Conservation (phyloP, 1,140 invertebrate genomes). For the Phymorhynchus buccinoides region DNA sequence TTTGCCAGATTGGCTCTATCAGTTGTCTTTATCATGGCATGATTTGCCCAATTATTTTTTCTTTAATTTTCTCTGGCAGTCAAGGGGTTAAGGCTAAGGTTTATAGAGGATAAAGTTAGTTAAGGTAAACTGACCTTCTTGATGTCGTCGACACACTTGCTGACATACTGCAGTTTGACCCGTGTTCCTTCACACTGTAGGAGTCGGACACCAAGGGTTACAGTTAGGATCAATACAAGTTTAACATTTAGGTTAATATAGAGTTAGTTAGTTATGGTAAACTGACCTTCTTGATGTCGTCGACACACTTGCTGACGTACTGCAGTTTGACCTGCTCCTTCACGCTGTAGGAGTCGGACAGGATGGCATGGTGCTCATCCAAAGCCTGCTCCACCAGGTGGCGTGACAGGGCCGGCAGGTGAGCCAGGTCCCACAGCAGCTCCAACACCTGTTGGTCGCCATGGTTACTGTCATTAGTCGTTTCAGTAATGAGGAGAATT, state of each 20-base stretch:
- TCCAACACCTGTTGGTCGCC: conserved; percentile 72
- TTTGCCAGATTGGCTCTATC: too few species aligned
- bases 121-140: conserved; percentile 75
- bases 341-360: conserved; percentile 74
- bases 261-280: too few species aligned
- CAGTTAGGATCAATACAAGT: too few species aligned
- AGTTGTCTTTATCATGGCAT: too few species aligned
- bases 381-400: conserved; percentile 75
- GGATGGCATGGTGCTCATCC: conserved; percentile 75
- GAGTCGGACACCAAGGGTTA: too few species aligned
- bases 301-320: conserved; percentile 76
- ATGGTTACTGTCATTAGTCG: not conserved
- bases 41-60: too few species aligned
- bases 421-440: conserved; percentile 76
- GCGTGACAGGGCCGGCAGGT: conserved; percentile 72
- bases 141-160: conserved; percentile 76
- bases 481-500: not conserved
- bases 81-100: too few species aligned
- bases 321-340: conserved; percentile 75
- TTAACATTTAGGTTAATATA: too few species aligned
- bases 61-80: too few species aligned
- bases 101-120: too few species aligned
- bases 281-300: conserved; percentile 77
- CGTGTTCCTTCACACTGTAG: too few species aligned
- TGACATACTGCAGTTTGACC: conserved; percentile 74